Evolutionary conservation across 2,113 vertebrate genomes (phyloP).

Genomic region (Aspiorhynchus laticeps): DNA sequence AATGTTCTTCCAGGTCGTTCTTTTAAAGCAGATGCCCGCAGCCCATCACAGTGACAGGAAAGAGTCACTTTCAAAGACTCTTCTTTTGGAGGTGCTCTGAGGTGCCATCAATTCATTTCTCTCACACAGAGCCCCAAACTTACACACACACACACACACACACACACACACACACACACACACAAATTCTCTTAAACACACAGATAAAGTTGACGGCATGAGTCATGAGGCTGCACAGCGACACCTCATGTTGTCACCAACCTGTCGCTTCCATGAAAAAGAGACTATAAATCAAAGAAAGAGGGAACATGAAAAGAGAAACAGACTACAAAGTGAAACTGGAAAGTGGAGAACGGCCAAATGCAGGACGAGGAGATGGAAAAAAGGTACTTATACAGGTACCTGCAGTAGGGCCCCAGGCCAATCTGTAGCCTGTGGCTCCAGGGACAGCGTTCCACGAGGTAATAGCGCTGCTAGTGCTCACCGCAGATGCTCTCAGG

Average conservation of each 20-base stretch:
- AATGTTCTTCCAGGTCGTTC: constrained; percentile 35
- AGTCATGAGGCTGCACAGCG: constrained; percentile 37
- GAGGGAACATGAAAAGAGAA: constrained; percentile 9
- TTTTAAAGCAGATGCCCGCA: constrained; percentile 18
- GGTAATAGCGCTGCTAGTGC: constrained; percentile 75
- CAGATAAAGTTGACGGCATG: constrained; percentile 28
- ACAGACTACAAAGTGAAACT: not conserved
- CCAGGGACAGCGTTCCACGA: constrained; percentile 84
- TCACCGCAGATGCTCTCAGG: constrained; percentile 79
- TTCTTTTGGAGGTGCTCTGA: constrained; percentile 13
- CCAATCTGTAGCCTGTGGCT: constrained; percentile 84
- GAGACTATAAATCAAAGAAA: constrained; percentile 27
- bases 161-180: constrained; percentile 9
- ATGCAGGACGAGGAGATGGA: constrained; percentile 6
- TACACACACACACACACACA: not conserved
- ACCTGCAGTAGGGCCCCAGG: constrained; percentile 89
- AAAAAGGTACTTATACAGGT: constrained; percentile 26
- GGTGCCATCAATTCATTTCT: constrained; percentile 19
- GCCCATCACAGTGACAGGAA: constrained; percentile 31
- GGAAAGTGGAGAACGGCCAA: constrained; percentile 10
- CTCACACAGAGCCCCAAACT: not conserved
- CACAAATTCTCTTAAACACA: constrained; percentile 7
- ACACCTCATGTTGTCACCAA: constrained; percentile 42
- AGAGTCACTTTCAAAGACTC: constrained; percentile 38
- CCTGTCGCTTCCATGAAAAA: constrained; percentile 22